Evolutionary conservation across 2,888 invertebrate genomes (phyloP), one percentile per base, ranked within the genome.

Genomic region (Nebria brevicollis): DNA sequence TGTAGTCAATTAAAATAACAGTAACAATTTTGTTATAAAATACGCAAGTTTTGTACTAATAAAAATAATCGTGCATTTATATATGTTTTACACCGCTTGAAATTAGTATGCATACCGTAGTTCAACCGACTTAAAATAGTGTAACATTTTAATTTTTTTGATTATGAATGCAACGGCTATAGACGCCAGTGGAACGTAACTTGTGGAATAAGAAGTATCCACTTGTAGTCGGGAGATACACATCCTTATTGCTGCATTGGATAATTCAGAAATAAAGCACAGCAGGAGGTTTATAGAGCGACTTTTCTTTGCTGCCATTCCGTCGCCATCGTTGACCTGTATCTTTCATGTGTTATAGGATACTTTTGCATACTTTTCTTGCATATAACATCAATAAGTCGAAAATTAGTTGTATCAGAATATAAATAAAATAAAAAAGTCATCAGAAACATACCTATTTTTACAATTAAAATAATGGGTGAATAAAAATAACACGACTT

Each of bases 201-300:
- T 34, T 34, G 34, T 54, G 54, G 54, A 13, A 54, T 54, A 54
- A 54, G 54, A 54, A 54, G 54, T 11, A 13, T 54, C 13, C 54
- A 54, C 54, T 54, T 54, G 54, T 54, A 54, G 54, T 54, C 54
- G 54, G 13, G 2, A 54, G 54, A 54, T 54, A 66, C 7, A 66
- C 66, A 66, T 66, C 66, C 66, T 66, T 66, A 70, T 70, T 70
- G 70, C 70, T 70, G 26, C 26, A 26, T 11, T 70, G 15, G 70
- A 20, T 25, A 25, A 15, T 70, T 70, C 20, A 70, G 15, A 70
- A 70, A 70, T 70, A 70, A 25, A 26, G 26, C 70, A 25, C 70
- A 70, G 70, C 70, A 70, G 70, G 70, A 70, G 70, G 25, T 70
- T 70, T 70, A 70, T 70, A 70, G 70, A 70, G 70, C 70, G 20